Conservation (phyloP, 2,797 vertebrate genomes). For the Bradypodion ventrale region DNA sequence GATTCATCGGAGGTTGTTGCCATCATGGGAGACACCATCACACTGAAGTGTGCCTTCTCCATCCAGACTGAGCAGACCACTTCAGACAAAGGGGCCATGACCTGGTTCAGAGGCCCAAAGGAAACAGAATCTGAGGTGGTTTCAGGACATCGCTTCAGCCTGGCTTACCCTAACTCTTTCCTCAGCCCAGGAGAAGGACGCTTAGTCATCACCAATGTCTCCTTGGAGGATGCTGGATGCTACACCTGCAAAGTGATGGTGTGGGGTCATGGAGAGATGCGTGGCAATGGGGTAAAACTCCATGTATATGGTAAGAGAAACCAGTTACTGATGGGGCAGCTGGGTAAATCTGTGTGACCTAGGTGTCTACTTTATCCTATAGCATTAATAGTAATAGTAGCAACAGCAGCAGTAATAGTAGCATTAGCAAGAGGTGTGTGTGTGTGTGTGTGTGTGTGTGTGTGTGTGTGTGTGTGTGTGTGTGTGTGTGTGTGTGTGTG, state of each 20-base stretch:
- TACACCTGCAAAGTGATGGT: constrained; percentile 21
- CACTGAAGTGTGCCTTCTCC: constrained; percentile 15
- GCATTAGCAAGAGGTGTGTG: too few species aligned
- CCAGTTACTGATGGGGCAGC: not conserved
- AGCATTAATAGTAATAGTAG: too few species aligned
- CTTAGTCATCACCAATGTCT: constrained; percentile 3
- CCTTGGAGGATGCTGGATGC: constrained; percentile 7
- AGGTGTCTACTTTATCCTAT: too few species aligned
- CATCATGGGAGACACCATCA: not conserved
- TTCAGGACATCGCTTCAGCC: not conserved
- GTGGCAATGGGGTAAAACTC: not conserved
- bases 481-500: too few species aligned
- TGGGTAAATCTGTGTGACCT: too few species aligned
- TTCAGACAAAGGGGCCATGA: not conserved
- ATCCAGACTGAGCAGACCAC: not conserved
- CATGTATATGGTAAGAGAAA: constrained; percentile 13
- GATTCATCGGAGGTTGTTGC: not conserved
- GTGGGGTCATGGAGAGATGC: not conserved
- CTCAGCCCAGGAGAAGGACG: constrained; percentile 3
- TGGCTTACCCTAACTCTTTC: not conserved
- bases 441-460: too few species aligned
- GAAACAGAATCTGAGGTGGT: not conserved
- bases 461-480: too few species aligned
- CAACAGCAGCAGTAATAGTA: too few species aligned
- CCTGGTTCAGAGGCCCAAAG: not conserved